Evolutionary conservation across 2,888 invertebrate species (phyloP), one percentile per base, ranked within the genome.

Genomic region (Scaptomyza tumidula): DNA sequence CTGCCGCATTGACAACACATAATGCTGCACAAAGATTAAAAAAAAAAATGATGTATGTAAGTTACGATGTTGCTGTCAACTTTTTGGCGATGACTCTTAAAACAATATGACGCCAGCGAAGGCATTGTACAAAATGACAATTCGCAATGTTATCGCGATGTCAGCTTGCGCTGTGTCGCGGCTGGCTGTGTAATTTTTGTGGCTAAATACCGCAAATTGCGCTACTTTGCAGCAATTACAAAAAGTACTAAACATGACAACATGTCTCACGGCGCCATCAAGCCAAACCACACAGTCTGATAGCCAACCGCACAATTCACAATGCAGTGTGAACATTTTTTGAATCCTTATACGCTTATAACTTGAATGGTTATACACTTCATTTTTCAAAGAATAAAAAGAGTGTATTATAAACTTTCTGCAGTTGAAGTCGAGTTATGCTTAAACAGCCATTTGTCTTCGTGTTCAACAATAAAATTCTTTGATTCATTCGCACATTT

Each of bases 181-280:
- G 46, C 68, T 65, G 67, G 67, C 62, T 81, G 72, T 72, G 87
- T 84, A 75, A 84, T 76, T 87, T 87, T 78, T 78, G 81, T 62
- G 85, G 71, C 88, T 86, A 86, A 85, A 88, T 81, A 85, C 85
- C 87, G 45, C 87, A 88, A 85, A 86, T 88, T 84, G 87, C 79
- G 71, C 83, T 80, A 78, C 85, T 74, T 81, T 69, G 74, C 71
- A 67, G 76, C 87, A 86, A 85, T 85, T 85, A 86, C 85, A 82
- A 85, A 87, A 78, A 78, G 76, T 73, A 78, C 78, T 80, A 86
- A 86, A 80, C 78, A 78, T 78, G 71, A 64, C 65, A 68, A 65
- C 71, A 72, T 60, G 62, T 60, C 78, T 79, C 62, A 60, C 64
- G 67, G 59, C 67, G 55, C 74, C 56, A 64, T 78, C 81, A 71